Conservation (phyloP, 2,797 vertebrate genomes). For the Lithobates pipiens region DNA sequence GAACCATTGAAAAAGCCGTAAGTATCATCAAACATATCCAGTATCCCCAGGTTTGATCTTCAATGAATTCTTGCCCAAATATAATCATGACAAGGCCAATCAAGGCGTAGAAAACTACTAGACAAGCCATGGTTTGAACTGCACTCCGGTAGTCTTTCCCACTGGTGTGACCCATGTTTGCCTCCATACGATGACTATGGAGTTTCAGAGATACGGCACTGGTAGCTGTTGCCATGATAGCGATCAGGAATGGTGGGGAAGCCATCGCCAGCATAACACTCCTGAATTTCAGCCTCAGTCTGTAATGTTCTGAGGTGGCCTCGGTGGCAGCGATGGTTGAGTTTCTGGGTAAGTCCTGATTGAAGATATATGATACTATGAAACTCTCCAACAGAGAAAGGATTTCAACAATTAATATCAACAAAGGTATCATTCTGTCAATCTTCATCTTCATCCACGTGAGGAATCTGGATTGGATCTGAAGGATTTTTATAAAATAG, state of each 20-base stretch:
- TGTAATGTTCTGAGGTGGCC: not conserved
- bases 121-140: not conserved
- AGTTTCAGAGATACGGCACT: not conserved
- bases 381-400: not conserved
- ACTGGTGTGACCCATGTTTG: not conserved
- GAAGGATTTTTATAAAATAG: not conserved
- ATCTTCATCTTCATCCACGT: slow-evolving; percentile 1
- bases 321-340: not conserved
- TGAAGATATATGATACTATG: not conserved
- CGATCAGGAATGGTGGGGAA: not conserved
- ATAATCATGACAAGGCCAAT: not conserved
- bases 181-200: not conserved
- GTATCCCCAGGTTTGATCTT: not conserved
- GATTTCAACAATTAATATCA: not conserved
- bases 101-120: not conserved
- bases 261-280: not conserved
- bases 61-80: not conserved
- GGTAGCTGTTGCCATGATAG: not conserved
- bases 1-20: not conserved
- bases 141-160: not conserved
- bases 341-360: not conserved
- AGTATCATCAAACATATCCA: not conserved
- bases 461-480: not conserved
- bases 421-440: not conserved
- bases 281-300: not conserved